Conservation (phyloP, 2,113 vertebrate species). For the Diadophis punctatus region DNA sequence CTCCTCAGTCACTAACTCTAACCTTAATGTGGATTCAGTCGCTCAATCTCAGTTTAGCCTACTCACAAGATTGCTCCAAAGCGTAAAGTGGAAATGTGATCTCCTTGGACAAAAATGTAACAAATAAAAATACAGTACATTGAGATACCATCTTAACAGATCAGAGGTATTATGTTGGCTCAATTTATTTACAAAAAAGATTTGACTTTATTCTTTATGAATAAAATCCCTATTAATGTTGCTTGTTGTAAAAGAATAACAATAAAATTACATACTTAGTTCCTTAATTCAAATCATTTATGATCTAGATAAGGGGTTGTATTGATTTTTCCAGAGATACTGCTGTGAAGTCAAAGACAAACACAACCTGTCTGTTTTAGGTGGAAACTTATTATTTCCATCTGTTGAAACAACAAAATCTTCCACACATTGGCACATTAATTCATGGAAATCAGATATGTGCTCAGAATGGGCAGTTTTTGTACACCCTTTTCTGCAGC, state of each 20-base stretch:
- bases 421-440: neutral
- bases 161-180: neutral
- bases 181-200: neutral
- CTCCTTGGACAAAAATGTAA: neutral
- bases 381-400: neutral
- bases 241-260: neutral
- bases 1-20: neutral
- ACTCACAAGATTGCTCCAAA: neutral
- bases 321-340: neutral
- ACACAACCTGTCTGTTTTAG: neutral
- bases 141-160: neutral
- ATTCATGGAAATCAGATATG: neutral
- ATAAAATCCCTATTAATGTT: neutral
- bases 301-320: neutral
- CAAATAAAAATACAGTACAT: neutral
- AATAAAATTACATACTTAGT: neutral
- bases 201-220: neutral
- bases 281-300: neutral
- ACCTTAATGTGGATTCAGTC: neutral
- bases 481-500: neutral
- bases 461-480: neutral
- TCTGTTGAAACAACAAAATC: neutral
- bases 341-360: neutral
- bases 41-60: neutral
- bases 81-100: neutral